Evolutionary conservation across 2,797 vertebrate genomes (phyloP), one percentile per base, ranked within the genome.

Genomic region (Cossypha polioptera): DNA sequence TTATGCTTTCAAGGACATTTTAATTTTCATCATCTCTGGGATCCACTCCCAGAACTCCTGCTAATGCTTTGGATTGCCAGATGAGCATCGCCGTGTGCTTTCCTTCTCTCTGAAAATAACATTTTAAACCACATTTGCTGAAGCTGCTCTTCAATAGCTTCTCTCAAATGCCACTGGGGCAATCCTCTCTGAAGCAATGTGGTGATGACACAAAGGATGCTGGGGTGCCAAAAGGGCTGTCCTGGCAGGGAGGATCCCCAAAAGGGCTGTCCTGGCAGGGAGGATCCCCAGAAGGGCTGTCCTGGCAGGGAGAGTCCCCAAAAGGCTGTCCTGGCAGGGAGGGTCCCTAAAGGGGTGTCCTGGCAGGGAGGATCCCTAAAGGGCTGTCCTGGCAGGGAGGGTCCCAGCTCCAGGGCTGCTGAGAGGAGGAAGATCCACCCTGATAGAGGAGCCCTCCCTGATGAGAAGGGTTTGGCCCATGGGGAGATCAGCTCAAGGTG

Each of bases 1-100:
- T 69, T 86, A 8, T 82, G 86, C 94, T 97, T 94, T 92, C 95
- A 95, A 95, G 84, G 74, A 63, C 67, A 6, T 68, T 88, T 86
- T 76, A 45, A 77, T 76, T 93, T 90, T 63, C 33, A 29, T 92
- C 66, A 31, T 92, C 59, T 53, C 71, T 87, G 78, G 63, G 51
- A 93, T 79, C 51, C 43, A 33, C 77, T 67, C 73, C 86, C 91
- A 88, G 83, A 78, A 84, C 61, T 94, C 51, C 83, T 94, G 92
- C 58, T 84, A 28, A 36, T 69, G 91, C 72, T 87, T 66, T 63
- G 67, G 55, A 18, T 25, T 93, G 75, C 84, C 88, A 94, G 92
- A 89, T 76, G 77, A 94, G 67, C 74, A 85, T 66, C 20, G 0
- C 77, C 62, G 69, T 1, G 22, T 33, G 54, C 86, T 91, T 88